Base-by-base conservation (phyloP, 2,797 vertebrate species). In the Telmatherina bonti region DNA sequence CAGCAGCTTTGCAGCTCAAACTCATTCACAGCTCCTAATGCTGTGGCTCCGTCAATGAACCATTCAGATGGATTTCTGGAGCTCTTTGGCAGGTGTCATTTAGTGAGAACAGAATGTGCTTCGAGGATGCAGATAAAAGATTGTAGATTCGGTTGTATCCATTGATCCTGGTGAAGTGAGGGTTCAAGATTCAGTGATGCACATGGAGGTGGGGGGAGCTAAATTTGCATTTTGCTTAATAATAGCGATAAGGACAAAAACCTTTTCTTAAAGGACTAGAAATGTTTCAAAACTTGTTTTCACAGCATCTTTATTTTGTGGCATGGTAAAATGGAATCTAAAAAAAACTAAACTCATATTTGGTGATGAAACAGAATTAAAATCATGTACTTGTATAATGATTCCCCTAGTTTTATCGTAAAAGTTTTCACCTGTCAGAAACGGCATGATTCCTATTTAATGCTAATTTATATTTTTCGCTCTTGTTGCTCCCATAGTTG, bases 81-180 rank as follows among this genome's bases (percentile, higher is more conserved):
- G 65, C 74, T 74, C 62, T 29, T 61, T 18, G 86, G 88, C 89
- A 90, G 90, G 91, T 93, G 92, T 81, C 85, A 87, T 87, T 91
- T 85, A 83, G 62, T 79, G 78, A 4, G 67, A 80, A 79, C 72
- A 62, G 76, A 78, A 66, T 81, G 78, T 68, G 71, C 62, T 75
- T 30, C 60, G 70, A 75, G 52, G 76, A 68, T 70, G 70, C 53
- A 70, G 55, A 72, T 58, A 70, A 24, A 36, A 47, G 65, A 75
- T 64, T 70, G 72, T 57, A n/a, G 24, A 41, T 64, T 64, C 65
- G 78, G 57, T 78, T 68, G 69, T 52, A 74, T 74, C 67, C 74
- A 62, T 38, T 51, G 38, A 69, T 75, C 43, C 61, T 64, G 69
- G 76, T 78, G 75, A 81, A 51, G 54, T 35, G 13, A n/a, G 67